Conservation (phyloP, 2,113 vertebrate species). For the Malurus alboscapulatus region DNA sequence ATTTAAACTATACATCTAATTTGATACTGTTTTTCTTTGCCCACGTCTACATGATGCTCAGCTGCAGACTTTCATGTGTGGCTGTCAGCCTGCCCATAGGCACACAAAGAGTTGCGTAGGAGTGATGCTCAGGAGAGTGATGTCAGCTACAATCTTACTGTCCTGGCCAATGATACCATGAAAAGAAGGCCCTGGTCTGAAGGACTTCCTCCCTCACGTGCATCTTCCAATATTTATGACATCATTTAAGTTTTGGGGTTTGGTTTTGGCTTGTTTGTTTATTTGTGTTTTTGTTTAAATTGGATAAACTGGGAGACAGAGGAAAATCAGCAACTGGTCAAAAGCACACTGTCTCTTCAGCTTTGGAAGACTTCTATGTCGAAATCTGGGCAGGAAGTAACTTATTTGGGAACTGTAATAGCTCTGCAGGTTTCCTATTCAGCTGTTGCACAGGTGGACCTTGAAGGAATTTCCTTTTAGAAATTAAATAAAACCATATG, state of each 20-base stretch:
- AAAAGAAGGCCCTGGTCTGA: background rate
- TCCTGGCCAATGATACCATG: background rate
- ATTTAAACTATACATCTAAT: background rate
- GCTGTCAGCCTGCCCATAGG: background rate
- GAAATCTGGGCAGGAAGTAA: slow-evolving; percentile 34
- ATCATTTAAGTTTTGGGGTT: background rate
- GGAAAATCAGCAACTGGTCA: background rate
- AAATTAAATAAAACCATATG: slow-evolving; percentile 49
- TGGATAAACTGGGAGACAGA: background rate
- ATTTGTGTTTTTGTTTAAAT: background rate
- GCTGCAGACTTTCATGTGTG: background rate
- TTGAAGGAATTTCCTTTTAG: slow-evolving; percentile 55
- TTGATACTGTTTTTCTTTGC: background rate
- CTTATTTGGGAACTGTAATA: background rate
- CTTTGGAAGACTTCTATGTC: background rate
- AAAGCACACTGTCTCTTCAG: background rate
- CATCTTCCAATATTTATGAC: background rate
- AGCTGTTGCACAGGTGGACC: slow-evolving; percentile 56
- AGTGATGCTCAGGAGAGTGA: background rate
- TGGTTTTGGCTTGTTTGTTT: background rate
- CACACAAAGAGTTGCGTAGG: background rate
- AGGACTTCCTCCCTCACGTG: background rate
- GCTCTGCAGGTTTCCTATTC: slow-evolving; percentile 44
- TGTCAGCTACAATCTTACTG: background rate
- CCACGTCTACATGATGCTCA: background rate